phyloP scores from a whole-genome alignment of 2,113 vertebrate genomes.

The Sander vitreus region DNA sequence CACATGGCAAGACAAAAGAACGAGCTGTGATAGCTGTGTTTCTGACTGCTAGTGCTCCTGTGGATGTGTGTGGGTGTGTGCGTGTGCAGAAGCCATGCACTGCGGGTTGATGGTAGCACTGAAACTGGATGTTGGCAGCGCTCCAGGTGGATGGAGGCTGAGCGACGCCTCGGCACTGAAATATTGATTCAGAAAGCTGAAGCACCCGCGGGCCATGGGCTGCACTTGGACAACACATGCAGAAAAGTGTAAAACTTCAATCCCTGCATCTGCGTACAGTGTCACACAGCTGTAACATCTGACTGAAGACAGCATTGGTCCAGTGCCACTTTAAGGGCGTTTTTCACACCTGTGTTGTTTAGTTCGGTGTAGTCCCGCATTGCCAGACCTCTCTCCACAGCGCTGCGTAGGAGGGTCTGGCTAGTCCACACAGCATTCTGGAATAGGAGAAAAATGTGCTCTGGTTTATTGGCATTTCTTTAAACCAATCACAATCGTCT shows the following conservation, averaged over 20 bases:
- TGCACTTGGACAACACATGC: conserved; percentile 64
- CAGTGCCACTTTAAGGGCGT: conserved; percentile 20
- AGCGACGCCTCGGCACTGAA: conserved; percentile 75
- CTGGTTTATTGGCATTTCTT: too few relatives aligned
- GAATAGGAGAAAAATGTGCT: too few relatives aligned
- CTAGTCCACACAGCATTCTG: too few relatives aligned
- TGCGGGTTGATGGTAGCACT: conserved; percentile 56
- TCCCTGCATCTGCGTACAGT: conserved; percentile 27
- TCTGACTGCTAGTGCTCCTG: conserved; percentile 39
- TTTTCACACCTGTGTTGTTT: not conserved
- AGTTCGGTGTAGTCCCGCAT: too few relatives aligned
- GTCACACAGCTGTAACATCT: conserved; percentile 22
- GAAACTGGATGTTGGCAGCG: conserved; percentile 71
- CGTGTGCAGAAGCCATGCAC: conserved; percentile 62
- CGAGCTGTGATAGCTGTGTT: conserved; percentile 12
- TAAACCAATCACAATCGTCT: too few relatives aligned
- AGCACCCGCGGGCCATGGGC: conserved; percentile 59
- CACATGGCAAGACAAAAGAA: conserved; percentile 67
- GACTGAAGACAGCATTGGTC: conserved; percentile 22
- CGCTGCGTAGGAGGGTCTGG: too few relatives aligned
- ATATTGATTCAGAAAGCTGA: conserved; percentile 77
- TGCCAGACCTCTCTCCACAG: too few relatives aligned
- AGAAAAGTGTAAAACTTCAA: conserved; percentile 57
- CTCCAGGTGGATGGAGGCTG: conserved; percentile 77
- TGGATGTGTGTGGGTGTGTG: conserved; percentile 39